These are phyloP conservation scores for Apogon talboti DNA, from an alignment of 2,797 vertebrate genomes.

Conservation along the genomic window DNA sequence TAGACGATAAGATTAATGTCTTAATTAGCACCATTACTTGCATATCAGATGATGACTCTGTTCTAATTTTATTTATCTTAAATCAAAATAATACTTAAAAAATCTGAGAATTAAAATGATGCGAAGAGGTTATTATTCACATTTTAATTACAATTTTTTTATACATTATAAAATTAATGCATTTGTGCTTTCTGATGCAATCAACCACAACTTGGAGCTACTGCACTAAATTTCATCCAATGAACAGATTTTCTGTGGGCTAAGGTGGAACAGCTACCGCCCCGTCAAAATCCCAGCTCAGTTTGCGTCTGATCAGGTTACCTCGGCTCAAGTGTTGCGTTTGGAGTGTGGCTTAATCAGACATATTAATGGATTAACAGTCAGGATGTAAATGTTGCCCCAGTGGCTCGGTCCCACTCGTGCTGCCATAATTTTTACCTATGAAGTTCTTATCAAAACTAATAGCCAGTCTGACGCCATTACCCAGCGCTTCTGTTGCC, in stretches of 20 bases:
- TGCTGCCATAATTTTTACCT: slow-evolving; percentile 62
- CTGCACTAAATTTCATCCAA: slow-evolving; percentile 33
- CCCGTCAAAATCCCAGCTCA: slow-evolving; percentile 45
- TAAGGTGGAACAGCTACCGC: slow-evolving; percentile 17
- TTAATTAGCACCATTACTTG: slow-evolving; percentile 24
- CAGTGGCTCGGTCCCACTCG: slow-evolving; percentile 36
- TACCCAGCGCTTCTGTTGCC: slow-evolving; percentile 62
- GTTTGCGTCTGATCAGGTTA: slow-evolving; percentile 49
- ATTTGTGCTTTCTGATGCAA: slow-evolving; percentile 46
- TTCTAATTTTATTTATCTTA: background rate
- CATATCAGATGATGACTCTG: slow-evolving; percentile 10
- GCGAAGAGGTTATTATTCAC: background rate
- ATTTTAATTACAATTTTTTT: slow-evolving; percentile 34
- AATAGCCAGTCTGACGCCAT: slow-evolving; percentile 57
- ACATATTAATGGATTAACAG: slow-evolving; percentile 63
- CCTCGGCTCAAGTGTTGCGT: slow-evolving; percentile 46
- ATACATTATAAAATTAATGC: slow-evolving; percentile 32
- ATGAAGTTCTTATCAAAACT: slow-evolving; percentile 73
- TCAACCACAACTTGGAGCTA: slow-evolving; percentile 38
- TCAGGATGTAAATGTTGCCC: slow-evolving; percentile 53
- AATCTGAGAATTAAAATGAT: too few relatives aligned
- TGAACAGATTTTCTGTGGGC: slow-evolving; percentile 59
- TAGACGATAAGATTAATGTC: slow-evolving; percentile 15
- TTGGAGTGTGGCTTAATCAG: slow-evolving; percentile 57
- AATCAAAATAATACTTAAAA: slow-evolving; percentile 7